Conservation (phyloP, 2,888 invertebrate species). For the Abrostola tripartita region DNA sequence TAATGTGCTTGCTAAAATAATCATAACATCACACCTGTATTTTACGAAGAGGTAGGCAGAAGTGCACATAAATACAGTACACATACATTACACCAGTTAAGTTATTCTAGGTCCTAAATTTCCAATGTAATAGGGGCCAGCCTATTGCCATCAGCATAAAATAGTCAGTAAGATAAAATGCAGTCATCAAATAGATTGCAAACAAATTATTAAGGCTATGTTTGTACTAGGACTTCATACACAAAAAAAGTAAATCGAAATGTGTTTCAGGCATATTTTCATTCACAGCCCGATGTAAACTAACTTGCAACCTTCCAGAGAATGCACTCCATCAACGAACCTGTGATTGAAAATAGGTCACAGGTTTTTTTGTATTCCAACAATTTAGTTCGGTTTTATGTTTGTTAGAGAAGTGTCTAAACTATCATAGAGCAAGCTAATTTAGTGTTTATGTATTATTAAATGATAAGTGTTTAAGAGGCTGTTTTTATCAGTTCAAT, state of each 20-base stretch:
- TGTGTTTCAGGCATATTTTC: background rate
- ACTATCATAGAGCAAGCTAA: background rate
- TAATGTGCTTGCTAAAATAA: no score
- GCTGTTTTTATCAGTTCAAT: no score
- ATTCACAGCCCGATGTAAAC: conserved; percentile 3
- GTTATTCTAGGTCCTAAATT: no score
- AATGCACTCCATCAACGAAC: conserved; percentile 35
- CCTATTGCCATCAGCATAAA: no score
- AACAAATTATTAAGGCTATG: background rate
- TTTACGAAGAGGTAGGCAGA: background rate
- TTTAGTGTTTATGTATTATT: background rate
- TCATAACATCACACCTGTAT: no score
- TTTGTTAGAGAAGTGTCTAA: conserved; percentile 10
- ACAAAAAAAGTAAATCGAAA: background rate
- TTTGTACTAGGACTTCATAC: no score
- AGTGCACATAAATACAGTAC: no score
- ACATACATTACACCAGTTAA: no score
- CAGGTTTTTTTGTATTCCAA: conserved; percentile 24
- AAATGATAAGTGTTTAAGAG: background rate
- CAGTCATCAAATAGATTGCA: no score
- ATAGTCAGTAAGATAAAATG: no score
- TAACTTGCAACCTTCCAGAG: conserved; percentile 24
- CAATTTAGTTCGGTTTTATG: conserved; percentile 14
- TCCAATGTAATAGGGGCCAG: no score
- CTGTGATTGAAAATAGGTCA: conserved; percentile 38